Conservation (phyloP, 2,888 invertebrate genomes). For the Germaria angustata region DNA sequence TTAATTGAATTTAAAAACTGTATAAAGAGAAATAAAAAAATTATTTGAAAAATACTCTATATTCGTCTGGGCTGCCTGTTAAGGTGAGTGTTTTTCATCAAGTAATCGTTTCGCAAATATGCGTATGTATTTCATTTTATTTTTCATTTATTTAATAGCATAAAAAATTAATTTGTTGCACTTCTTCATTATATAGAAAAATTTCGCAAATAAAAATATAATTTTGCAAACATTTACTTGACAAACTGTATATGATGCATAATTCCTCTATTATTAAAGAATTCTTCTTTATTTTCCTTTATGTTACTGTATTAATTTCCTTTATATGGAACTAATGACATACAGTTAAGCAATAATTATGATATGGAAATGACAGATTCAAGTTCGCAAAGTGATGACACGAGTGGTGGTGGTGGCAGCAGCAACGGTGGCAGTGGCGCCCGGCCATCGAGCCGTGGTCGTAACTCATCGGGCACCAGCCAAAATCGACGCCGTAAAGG, state of each 20-base stretch:
- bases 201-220: no score
- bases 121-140: no score
- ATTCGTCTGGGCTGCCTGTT: no score
- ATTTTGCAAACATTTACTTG: neutral
- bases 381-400: conserved; percentile 80
- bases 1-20: no score
- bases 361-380: conserved; percentile 80
- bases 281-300: neutral
- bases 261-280: neutral
- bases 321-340: neutral
- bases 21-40: no score
- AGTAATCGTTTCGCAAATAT: no score
- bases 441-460: conserved; percentile 75
- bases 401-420: conserved; percentile 79
- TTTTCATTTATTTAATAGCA: no score
- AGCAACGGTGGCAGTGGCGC: conserved; percentile 78
- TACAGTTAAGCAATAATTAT: conserved; percentile 78
- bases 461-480: conserved; percentile 72
- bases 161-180: no score
- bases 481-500: conserved; percentile 85
- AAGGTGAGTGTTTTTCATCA: no score
- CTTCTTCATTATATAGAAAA: no score
- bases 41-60: no score
- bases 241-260: neutral
- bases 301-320: neutral